Base-by-base conservation (phyloP, 2,888 invertebrate species). In the Petrolisthes cinctipes region DNA sequence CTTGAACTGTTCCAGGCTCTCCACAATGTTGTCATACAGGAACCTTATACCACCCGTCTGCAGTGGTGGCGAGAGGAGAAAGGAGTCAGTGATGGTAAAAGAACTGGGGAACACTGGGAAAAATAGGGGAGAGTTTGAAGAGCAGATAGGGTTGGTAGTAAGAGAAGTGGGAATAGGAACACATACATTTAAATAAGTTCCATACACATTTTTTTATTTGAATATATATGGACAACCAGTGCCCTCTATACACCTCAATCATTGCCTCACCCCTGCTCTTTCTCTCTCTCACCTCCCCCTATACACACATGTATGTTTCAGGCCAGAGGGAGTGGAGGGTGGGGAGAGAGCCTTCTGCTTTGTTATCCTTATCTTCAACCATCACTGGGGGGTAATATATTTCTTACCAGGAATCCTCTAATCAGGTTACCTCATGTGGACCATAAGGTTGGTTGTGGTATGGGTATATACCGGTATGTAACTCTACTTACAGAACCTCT, bases 11-110 rank as follows among this genome's bases (percentile, higher is more conserved):
- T 96, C 96, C 78, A 97, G 95, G 37, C 98, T 98, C 93, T 99
- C 99, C 91, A 99, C 96, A 53, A 99, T 96, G 93, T 99, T 99
- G 93, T 99, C 99, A 92, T 97, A 99, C 85, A 99, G 93, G 93
- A 99, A 99, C 87, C 99, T 94, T 20, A 98, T 96, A n/a, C 98
- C 98, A 84, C 97, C 97, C 92, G 98, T 97, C 95, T 96, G 93
- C 57, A 93, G 73, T 7, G 14, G 73, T 14, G 11, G 80, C 20
- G n/a, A 23, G 11, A 57, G 23, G 51, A n/a, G 9, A 23, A 20
- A n/a, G 20, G 56, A 6, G 14, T 57, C 23, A 11, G 80, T 23
- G 20, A 23, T 79, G 54, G 79, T 79, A 54, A n/a, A 54, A 54
- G 37, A 37, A 37, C 37, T 37, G 37, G 37, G 37, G 37, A 37